Percentiles rank a stretch among this genome's conserved stretches.
Conservation (phyloP, 2,888 invertebrate genomes). For the Noctua pronuba region DNA sequence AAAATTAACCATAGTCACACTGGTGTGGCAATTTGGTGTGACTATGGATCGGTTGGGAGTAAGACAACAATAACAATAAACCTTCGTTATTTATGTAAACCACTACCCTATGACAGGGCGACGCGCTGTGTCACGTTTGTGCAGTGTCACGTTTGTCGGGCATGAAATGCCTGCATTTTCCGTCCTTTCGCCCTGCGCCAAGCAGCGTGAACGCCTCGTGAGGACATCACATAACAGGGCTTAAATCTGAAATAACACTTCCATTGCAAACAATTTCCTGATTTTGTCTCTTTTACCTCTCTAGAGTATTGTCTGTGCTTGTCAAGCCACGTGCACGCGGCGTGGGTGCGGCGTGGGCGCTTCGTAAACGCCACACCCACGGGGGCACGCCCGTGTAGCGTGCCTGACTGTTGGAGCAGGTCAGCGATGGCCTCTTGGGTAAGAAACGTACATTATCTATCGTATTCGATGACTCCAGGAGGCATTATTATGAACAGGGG, state of each 20-base stretch:
- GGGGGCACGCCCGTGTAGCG: conserved; percentile 9
- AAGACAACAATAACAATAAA: neutral
- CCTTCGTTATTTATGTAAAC: neutral
- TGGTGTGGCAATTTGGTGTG: too few relatives aligned
- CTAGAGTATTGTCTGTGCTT: conserved; percentile 20
- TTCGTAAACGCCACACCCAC: conserved; percentile 42
- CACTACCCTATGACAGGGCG: neutral
- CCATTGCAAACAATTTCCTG: neutral
- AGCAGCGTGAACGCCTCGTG: conserved; percentile 13
- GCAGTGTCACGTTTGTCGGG: neutral
- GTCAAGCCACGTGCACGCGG: conserved; percentile 40
- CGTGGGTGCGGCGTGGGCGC: conserved; percentile 34
- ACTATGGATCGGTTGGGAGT: too few relatives aligned
- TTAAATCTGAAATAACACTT: neutral
- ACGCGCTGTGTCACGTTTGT: neutral
- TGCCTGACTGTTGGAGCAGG: conserved; percentile 7
- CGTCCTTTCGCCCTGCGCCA: neutral
- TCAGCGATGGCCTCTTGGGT: neutral
- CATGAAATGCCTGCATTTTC: conserved; percentile 2
- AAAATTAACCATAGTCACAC: too few relatives aligned
- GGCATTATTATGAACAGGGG: neutral
- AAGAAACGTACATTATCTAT: neutral
- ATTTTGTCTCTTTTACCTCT: neutral
- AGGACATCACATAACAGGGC: conserved; percentile 3
- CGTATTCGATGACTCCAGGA: neutral